Base-by-base conservation (phyloP, 2,113 vertebrate genomes). In the Carlito syrichta region DNA sequence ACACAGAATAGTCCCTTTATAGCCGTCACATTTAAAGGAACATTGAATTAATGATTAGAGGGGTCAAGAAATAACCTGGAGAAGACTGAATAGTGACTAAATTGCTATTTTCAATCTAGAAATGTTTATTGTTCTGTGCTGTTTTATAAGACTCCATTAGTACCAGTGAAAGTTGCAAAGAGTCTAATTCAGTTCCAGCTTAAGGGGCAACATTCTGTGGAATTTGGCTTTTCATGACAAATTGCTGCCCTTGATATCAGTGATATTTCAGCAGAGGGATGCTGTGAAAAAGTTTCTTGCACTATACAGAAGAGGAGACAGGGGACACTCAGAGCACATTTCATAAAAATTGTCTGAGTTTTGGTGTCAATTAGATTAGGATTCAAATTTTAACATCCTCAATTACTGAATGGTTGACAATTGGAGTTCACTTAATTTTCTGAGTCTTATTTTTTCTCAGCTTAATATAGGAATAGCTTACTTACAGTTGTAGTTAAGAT, bases 21-120 rank as follows among this genome's bases (percentile, higher is more conserved):
- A 96, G 84, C 38, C 6, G 0, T 76, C 89, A 89, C 50, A 84
- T 91, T 98, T 97, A 97, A 92, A 96, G 95, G 48, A 81, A 91
- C 94, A 94, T 94, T 86, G 89, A 97, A 92, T 86, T 96, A 89
- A 97, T 82, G 89, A 95, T 95, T 90, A 91, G 76, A 96, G 58
- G 22, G 83, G 58, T 96, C 93, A 94, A 71, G 38, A 96, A 94
- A 86, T 71, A 87, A 48, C n/a, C 32, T 62, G 45, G 38, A 77
- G 63, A 92, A 93, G 83, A 91, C 8, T 58, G 79, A 96, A 89
- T 38, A 93, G 89, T 43, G 82, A 63, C 43, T 77, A 81, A 87
- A 87, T 93, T 84, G 63, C 76, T 92, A 22, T 93, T 96, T 97
- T 73, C 52, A 62, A 54, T 86, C 83, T 91, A 86, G 73, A 93